These are phyloP conservation scores for Callyntrura sp. DNA, from an alignment of 2,888 invertebrate species.

Conservation along the genomic window DNA sequence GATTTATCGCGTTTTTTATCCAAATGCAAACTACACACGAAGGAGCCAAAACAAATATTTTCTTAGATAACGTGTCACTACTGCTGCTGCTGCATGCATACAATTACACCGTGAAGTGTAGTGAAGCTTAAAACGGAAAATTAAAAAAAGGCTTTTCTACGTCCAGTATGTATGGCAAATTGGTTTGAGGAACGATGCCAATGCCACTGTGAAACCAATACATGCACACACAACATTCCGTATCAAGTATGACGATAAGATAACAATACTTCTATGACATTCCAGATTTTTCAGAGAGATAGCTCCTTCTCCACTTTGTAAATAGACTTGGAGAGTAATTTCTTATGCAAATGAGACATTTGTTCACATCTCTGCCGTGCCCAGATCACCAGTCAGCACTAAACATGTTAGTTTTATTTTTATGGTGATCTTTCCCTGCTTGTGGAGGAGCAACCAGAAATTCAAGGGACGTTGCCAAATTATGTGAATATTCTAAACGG, in stretches of 20 bases:
- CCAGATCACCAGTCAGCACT: too few species aligned
- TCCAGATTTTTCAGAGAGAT: too few species aligned
- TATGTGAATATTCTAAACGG: background rate
- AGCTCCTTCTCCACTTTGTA: too few species aligned
- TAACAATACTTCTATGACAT: too few species aligned
- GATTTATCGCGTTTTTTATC: background rate
- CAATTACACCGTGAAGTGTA: too few species aligned
- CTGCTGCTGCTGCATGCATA: background rate
- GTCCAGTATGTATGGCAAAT: too few species aligned
- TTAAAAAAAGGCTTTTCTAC: too few species aligned
- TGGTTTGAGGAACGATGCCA: too few species aligned
- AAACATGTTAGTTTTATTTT: background rate
- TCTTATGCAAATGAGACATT: background rate
- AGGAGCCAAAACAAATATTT: background rate
- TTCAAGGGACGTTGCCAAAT: slow-evolving; percentile 11
- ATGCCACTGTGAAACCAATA: too few species aligned
- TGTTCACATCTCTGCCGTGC: background rate
- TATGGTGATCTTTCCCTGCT: background rate
- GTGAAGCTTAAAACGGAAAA: too few species aligned
- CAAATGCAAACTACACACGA: background rate
- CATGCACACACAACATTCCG: too few species aligned
- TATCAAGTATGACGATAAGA: too few species aligned
- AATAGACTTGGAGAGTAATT: background rate
- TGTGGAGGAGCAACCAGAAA: background rate
- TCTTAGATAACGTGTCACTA: background rate